Evolutionary conservation across 1,140 invertebrate species (phyloP), one percentile per base, ranked within the genome.

Genomic region (Macrobrachium rosenbergii): DNA sequence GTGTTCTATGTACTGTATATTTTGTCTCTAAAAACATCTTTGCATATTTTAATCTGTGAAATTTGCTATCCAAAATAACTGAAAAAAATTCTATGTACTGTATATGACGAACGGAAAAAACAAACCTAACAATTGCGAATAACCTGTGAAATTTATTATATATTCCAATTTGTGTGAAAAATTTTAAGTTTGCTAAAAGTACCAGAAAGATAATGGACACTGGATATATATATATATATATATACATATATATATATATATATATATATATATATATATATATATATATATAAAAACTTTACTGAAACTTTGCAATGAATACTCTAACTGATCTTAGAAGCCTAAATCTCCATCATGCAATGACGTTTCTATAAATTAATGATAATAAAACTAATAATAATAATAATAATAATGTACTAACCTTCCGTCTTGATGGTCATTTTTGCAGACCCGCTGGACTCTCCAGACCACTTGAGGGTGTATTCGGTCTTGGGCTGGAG

Each of bases 391-490:
- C 3, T 1, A 37, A 37, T 37, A 3, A 37, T 37, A 3, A 37
- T 2, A n/a, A n/a, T n/a, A n/a, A n/a, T n/a, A 21, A 21, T 28
- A 37, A 8, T 45, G 19, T 28, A 86, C 67, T 37, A 72, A 83
- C 77, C 78, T 59, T 76, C 58, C 3, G 75, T 79, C 7, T 82
- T 63, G 6, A 81, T 45, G 62, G 75, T 69, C 59, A 84, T 83
- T 59, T 88, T 89, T 43, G 83, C 82, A 21, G 82, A 81, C 19
- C 86, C 73, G 60, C 89, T 88, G 5, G 82, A 88, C 19, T 79
- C 87, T 7, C 88, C 75, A 14, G 90, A 73, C 80, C 90, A 91
- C 73, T 90, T 91, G 73, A 91, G 87, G 6, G 90, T 90, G 82
- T 91, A 91, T 14, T 88, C 89, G 0, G 90, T 91, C 67, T 89